phyloP scores from a whole-genome alignment of 2,113 vertebrate species.

The Gnathonemus echidnorhynchus region DNA sequence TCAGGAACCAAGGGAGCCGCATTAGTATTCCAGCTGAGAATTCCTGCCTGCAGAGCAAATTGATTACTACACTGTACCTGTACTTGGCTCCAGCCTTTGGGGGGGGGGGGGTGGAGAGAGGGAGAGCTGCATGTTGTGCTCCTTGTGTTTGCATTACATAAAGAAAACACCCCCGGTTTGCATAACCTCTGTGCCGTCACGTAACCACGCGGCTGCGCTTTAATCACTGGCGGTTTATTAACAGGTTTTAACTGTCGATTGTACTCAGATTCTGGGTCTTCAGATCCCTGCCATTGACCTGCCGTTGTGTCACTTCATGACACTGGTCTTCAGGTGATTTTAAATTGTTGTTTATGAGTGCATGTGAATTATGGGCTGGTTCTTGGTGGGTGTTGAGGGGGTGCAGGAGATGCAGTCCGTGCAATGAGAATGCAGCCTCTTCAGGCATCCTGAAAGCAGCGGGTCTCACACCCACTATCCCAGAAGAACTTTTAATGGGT shows the following conservation, averaged over 20 bases:
- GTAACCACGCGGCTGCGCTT: background rate
- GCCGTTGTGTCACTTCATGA: background rate
- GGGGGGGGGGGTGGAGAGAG: conserved; percentile 46
- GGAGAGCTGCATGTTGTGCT: conserved; percentile 73
- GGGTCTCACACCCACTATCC: background rate
- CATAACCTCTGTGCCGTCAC: conserved; percentile 2
- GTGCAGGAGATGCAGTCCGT: background rate
- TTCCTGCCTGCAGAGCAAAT: conserved; percentile 83
- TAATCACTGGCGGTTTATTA: background rate
- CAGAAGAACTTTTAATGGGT: background rate
- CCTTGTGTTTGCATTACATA: conserved; percentile 64
- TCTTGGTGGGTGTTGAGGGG: background rate
- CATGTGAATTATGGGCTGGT: background rate
- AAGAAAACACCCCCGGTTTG: conserved; percentile 61
- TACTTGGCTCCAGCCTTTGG: conserved; percentile 72
- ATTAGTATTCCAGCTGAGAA: conserved; percentile 82
- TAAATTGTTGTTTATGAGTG: background rate
- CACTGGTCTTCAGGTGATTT: background rate
- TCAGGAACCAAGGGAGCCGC: conserved; percentile 38
- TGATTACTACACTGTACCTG: conserved; percentile 83
- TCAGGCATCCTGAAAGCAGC: background rate
- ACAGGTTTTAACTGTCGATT: background rate
- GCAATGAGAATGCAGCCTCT: background rate
- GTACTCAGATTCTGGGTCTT: background rate
- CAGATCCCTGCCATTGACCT: background rate